These are phyloP conservation scores for Hypolimnas misippus DNA, from an alignment of 2,888 invertebrate species.

Conservation along the genomic window DNA sequence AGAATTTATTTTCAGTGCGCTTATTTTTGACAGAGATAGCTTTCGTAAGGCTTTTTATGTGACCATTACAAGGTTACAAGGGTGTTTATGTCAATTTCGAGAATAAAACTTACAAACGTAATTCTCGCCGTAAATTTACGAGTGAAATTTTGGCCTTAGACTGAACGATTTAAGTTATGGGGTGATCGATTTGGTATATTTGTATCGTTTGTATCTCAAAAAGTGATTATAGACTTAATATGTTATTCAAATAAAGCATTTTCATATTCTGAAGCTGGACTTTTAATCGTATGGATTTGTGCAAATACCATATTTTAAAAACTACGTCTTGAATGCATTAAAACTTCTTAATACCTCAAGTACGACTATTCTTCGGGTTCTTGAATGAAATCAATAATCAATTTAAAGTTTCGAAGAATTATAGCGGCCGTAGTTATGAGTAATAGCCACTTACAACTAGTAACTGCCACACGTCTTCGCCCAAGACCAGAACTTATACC, in stretches of 20 bases:
- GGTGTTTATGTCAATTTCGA: no score
- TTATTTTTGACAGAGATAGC: no score
- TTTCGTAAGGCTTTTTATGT: no score
- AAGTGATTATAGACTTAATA: background rate
- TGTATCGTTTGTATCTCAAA: no score
- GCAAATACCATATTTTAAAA: slow-evolving; percentile 7
- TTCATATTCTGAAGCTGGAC: background rate
- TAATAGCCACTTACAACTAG: slow-evolving; percentile 35
- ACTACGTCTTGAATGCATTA: background rate
- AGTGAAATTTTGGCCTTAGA: no score
- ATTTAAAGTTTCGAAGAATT: slow-evolving; percentile 42
- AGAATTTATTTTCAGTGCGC: no score
- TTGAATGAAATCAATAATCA: slow-evolving; percentile 41
- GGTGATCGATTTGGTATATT: no score
- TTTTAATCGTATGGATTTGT: background rate
- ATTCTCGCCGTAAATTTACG: no score
- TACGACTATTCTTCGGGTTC: slow-evolving; percentile 8
- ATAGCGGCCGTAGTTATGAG: slow-evolving; percentile 31
- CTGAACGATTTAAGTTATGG: no score
- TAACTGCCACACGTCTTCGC: slow-evolving; percentile 30
- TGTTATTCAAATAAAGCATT: slow-evolving; percentile 1
- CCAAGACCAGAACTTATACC: slow-evolving; percentile 24
- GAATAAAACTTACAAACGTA: no score
- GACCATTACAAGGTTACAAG: no score
- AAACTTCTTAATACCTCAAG: slow-evolving; percentile 6